Conservation (phyloP, 2,888 invertebrate species). For the Willowsia nigromaculata region DNA sequence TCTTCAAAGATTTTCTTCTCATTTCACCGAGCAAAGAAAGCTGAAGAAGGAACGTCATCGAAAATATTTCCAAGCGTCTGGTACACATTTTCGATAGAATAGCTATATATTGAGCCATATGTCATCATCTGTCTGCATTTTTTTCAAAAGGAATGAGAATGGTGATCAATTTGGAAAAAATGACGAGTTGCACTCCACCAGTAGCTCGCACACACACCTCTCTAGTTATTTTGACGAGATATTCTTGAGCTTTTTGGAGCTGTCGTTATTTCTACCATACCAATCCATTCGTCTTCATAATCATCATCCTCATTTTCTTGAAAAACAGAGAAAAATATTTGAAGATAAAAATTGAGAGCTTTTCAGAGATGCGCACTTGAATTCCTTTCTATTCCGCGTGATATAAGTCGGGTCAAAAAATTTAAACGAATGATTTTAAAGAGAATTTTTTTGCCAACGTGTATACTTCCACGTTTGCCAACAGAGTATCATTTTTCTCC, state of each 20-base stretch:
- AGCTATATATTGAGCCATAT: constrained; percentile 45
- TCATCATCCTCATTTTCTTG: not conserved
- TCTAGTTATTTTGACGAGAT: not conserved
- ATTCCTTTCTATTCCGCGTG: not conserved
- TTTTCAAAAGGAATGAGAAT: constrained; percentile 8
- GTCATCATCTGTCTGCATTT: constrained; percentile 65
- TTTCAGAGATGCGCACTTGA: not conserved
- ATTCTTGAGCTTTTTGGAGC: not conserved
- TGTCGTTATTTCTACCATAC: constrained; percentile 63
- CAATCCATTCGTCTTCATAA: constrained; percentile 66
- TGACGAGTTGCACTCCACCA: not conserved
- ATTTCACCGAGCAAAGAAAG: not conserved
- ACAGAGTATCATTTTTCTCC: constrained; percentile 41
- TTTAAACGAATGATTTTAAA: not conserved
- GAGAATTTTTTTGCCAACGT: not conserved
- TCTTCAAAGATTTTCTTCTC: not conserved
- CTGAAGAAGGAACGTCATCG: not conserved
- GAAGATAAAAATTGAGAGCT: not conserved
- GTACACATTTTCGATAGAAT: no score
- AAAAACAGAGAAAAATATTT: not conserved
- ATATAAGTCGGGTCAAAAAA: not conserved
- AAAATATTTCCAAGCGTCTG: not conserved
- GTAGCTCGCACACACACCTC: not conserved
- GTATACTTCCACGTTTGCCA: constrained; percentile 14
- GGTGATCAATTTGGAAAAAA: constrained; percentile 3